These are phyloP conservation scores for Chamaetylas fuelleborni DNA, from an alignment of 2,113 vertebrate genomes.

Conservation along the genomic window DNA sequence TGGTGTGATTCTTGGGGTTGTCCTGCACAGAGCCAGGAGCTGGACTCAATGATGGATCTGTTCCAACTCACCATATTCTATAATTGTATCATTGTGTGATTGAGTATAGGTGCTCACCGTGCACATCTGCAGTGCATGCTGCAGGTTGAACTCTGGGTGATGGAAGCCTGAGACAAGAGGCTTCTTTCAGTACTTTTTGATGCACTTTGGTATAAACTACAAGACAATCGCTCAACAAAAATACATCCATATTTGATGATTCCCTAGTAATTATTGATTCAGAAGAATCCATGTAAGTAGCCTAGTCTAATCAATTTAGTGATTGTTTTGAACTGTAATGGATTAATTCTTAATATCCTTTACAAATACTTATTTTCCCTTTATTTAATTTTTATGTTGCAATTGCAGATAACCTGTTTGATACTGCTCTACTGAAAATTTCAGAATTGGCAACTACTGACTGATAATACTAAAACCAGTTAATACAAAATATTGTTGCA, in stretches of 20 bases:
- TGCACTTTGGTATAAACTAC: not conserved
- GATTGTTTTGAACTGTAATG: not conserved
- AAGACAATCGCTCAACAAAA: not conserved
- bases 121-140: not conserved
- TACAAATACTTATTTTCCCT: not conserved
- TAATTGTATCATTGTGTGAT: not conserved
- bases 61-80: not conserved
- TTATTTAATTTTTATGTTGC: not conserved
- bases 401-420: not conserved
- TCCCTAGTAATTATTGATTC: not conserved
- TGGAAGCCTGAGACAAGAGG: not conserved
- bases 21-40: not conserved
- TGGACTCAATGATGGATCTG: not conserved
- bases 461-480: not conserved
- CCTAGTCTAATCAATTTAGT: not conserved
- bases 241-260: not conserved
- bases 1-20: not conserved
- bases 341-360: not conserved
- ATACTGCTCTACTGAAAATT: not conserved
- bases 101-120: not conserved
- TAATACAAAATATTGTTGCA: not conserved
- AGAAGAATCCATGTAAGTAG: not conserved
- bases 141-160: not conserved
- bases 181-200: not conserved
- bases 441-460: not conserved